Percentiles rank a stretch among this genome's conserved stretches.
Evolutionary conservation across 2,888 invertebrate species (phyloP).

Genomic region (Thera britannica): DNA sequence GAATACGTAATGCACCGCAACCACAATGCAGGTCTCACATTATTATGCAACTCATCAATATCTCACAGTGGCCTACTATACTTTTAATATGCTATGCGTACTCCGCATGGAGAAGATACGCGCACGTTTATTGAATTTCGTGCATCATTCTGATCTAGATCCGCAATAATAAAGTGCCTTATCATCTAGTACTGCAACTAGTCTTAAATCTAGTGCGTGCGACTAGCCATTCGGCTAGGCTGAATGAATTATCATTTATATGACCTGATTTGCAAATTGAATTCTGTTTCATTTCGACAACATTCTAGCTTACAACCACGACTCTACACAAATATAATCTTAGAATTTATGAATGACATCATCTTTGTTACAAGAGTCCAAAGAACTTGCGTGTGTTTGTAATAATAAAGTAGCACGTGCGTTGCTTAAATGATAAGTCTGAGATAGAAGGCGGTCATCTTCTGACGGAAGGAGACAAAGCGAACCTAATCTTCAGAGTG

Average conservation of each 20-base stretch:
- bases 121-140: constrained; percentile 17
- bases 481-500: constrained; percentile 59
- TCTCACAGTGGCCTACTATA: constrained; percentile 55
- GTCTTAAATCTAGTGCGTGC: constrained; percentile 10
- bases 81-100: constrained; percentile 30
- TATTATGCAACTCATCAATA: constrained; percentile 68
- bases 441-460: constrained; percentile 59
- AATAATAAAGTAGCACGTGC: constrained; percentile 44
- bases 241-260: constrained; percentile 20
- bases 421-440: constrained; percentile 56
- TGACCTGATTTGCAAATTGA: constrained; percentile 31
- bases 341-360: constrained; percentile 39
- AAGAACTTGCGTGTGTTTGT: constrained; percentile 33
- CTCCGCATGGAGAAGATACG: constrained; percentile 27
- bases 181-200: constrained; percentile 21
- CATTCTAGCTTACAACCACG: constrained; percentile 16
- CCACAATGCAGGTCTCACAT: constrained; percentile 51
- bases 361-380: constrained; percentile 40
- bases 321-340: constrained; percentile 22
- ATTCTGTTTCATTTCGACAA: constrained; percentile 33
- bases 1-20: constrained; percentile 68
- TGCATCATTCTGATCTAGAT: constrained; percentile 19
- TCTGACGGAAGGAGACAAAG: constrained; percentile 54
- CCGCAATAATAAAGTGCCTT: not conserved
- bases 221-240: constrained; percentile 6